Evolutionary conservation across 1,140 invertebrate genomes (phyloP).

Genomic region (Bombyx mandarina): DNA sequence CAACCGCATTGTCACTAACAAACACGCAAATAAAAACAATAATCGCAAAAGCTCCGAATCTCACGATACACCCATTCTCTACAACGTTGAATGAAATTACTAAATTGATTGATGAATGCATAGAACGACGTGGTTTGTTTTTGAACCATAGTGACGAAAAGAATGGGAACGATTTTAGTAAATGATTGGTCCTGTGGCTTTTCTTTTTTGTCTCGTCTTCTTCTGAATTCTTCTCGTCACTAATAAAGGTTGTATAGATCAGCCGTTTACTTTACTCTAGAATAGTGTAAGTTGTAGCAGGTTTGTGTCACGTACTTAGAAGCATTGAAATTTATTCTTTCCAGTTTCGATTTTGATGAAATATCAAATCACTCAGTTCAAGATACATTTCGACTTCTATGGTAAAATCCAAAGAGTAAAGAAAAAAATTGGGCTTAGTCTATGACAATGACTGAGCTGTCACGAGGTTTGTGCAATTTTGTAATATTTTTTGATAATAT

Average conservation of each 20-base stretch:
- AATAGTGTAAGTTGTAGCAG: too few relatives aligned
- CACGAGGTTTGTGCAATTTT: constrained; percentile 43
- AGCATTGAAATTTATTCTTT: too few relatives aligned
- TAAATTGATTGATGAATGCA: constrained; percentile 29
- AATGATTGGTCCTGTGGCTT: neutral
- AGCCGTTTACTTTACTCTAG: too few relatives aligned
- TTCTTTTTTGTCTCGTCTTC: too few relatives aligned
- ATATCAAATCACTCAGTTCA: too few relatives aligned
- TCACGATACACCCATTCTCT: constrained; percentile 31
- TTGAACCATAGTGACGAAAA: neutral
- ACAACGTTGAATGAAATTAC: constrained; percentile 39
- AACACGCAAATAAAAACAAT: constrained; percentile 59
- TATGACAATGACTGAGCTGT: constrained; percentile 54
- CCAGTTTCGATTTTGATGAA: too few relatives aligned
- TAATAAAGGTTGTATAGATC: too few relatives aligned
- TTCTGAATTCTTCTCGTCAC: too few relatives aligned
- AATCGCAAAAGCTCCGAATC: constrained; percentile 27
- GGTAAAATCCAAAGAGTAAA: too few relatives aligned
- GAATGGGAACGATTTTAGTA: neutral
- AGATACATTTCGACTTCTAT: too few relatives aligned
- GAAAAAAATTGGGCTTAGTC: too few relatives aligned
- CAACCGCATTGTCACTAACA: constrained; percentile 35
- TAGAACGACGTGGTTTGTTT: neutral
- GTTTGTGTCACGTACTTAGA: too few relatives aligned
- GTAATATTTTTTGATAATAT: constrained; percentile 1